Conservation (phyloP, 2,113 vertebrate genomes). For the Heteronetta atricapilla region DNA sequence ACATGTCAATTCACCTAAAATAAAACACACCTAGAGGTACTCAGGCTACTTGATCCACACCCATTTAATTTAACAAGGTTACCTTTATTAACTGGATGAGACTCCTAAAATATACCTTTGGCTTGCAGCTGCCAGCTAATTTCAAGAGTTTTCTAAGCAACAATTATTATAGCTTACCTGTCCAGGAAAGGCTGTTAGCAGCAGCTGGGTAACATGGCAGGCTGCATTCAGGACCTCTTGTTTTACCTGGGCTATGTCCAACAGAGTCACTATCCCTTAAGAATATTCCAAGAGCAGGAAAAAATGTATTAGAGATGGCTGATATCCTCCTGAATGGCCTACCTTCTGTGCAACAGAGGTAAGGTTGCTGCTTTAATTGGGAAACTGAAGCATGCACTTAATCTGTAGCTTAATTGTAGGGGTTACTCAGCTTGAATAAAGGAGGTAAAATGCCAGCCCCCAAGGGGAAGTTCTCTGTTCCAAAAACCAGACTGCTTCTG, state of each 20-base stretch:
- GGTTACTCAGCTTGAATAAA: background rate
- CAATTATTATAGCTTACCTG: background rate
- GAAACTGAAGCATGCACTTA: background rate
- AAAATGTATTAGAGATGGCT: accelerated
- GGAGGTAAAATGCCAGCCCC: background rate
- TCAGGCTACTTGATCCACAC: background rate
- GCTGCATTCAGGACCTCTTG: background rate
- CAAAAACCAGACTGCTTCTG: background rate
- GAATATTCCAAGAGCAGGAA: background rate
- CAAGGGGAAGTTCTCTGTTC: background rate
- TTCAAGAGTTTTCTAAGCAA: background rate
- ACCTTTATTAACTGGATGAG: background rate
- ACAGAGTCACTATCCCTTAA: background rate
- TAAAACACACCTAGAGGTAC: background rate
- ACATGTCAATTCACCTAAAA: background rate
- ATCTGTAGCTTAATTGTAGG: background rate
- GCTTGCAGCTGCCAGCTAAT: background rate
- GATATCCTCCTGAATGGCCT: accelerated
- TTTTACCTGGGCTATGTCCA: background rate
- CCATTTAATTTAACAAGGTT: background rate
- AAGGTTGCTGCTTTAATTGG: background rate
- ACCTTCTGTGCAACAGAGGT: too few species aligned
- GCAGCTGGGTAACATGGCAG: background rate
- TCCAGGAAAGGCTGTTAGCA: background rate
- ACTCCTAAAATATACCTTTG: background rate